A percentile compares a stretch with the other conserved stretches of the same genome.
Evolutionary conservation across 2,797 vertebrate species (phyloP).

Genomic region (Enteromius mattozi): DNA sequence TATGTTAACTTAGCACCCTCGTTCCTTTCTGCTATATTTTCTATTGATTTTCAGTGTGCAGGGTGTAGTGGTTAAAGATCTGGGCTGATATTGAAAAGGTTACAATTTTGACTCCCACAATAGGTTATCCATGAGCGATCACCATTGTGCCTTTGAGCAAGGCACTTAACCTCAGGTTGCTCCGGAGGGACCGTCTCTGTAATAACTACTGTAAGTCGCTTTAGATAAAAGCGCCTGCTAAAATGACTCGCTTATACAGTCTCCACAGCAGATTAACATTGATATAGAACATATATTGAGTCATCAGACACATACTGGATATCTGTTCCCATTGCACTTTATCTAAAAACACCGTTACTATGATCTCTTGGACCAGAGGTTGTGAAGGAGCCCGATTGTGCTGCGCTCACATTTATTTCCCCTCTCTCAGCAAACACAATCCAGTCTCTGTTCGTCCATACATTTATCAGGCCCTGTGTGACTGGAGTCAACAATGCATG

Average conservation of each 20-base stretch:
- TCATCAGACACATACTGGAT: not conserved
- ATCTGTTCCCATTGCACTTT: not conserved
- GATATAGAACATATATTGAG: conserved; percentile 18
- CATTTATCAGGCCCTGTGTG: conserved; percentile 9
- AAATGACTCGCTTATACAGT: not conserved
- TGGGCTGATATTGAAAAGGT: conserved; percentile 7
- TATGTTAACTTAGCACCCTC: not conserved
- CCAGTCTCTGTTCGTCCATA: conserved; percentile 12
- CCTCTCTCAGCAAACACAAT: conserved; percentile 26
- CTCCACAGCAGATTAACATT: not conserved
- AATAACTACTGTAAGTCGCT: conserved; percentile 23
- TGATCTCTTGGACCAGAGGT: conserved; percentile 2
- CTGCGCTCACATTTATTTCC: conserved; percentile 30
- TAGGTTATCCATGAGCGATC: conserved; percentile 2
- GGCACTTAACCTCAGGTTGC: conserved; percentile 26
- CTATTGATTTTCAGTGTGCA: conserved; percentile 2
- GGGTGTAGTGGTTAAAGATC: conserved; percentile 9
- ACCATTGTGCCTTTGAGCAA: conserved; percentile 28
- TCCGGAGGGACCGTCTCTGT: not conserved
- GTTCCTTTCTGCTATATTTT: not conserved
- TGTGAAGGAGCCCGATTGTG: not conserved
- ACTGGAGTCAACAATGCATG: not conserved
- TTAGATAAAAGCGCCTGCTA: not conserved
- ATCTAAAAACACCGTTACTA: not conserved
- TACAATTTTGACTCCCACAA: conserved; percentile 18